Conservation (phyloP, 2,888 invertebrate genomes). For the Oeneis ivallda region DNA sequence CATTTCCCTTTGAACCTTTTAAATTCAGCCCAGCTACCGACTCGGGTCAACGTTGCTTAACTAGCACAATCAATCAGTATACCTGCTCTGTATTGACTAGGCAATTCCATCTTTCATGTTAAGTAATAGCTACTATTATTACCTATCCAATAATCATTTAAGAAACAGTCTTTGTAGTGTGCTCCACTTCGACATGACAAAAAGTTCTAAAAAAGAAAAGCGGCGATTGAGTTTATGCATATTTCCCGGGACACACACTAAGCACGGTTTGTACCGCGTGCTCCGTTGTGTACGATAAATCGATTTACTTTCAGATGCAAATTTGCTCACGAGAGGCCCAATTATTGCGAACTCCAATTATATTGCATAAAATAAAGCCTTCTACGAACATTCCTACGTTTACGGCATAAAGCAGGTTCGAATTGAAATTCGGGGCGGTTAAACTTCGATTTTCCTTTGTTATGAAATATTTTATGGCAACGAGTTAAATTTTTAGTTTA, state of each 20-base stretch:
- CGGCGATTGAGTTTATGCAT: not conserved
- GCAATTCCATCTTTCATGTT: not conserved
- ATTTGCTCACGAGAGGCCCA: conserved; percentile 42
- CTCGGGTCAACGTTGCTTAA: no score
- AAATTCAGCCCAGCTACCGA: no score
- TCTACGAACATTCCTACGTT: conserved; percentile 1
- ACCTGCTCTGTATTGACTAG: no score
- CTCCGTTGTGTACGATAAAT: conserved; percentile 31
- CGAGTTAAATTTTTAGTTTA: conserved; percentile 1
- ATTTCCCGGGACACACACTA: not conserved
- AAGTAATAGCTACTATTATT: no score
- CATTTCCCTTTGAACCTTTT: no score
- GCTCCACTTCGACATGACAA: not conserved
- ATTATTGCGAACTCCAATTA: conserved; percentile 40
- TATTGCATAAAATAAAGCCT: conserved; percentile 28
- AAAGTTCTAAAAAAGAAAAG: conserved; percentile 11
- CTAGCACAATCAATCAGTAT: no score
- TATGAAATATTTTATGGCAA: conserved; percentile 10
- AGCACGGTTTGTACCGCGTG: not conserved
- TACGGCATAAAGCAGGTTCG: conserved; percentile 6
- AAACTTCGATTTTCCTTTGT: not conserved
- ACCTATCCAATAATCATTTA: not conserved
- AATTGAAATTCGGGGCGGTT: conserved; percentile 15
- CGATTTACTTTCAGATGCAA: conserved; percentile 51
- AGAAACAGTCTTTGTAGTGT: not conserved